Evolutionary conservation across 2,888 invertebrate species (phyloP).

Genomic region (Idaea aversata): DNA sequence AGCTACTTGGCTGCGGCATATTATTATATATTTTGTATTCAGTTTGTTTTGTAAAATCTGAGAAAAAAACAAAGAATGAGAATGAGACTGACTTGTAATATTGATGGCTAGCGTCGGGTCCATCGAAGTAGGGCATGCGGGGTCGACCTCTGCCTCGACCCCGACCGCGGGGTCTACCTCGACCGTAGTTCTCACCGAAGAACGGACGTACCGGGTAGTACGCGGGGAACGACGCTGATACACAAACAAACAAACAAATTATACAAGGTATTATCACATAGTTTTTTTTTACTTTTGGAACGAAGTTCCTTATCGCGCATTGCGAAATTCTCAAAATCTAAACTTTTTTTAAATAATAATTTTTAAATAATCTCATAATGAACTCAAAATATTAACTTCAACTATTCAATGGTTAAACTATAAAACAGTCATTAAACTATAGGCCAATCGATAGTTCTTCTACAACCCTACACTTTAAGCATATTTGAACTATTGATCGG

Average conservation of each 20-base stretch:
- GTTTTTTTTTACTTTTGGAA: too few relatives aligned
- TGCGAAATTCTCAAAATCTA: too few relatives aligned
- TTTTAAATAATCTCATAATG: neutral
- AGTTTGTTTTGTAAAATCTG: too few relatives aligned
- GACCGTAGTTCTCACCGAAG: conserved; percentile 40
- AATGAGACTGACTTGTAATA: conserved; percentile 55
- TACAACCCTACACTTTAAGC: conserved; percentile 4
- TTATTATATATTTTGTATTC: too few relatives aligned
- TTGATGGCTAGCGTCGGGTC: conserved; percentile 64
- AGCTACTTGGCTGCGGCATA: too few relatives aligned
- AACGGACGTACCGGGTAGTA: conserved; percentile 42
- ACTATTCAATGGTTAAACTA: neutral
- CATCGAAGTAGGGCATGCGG: conserved; percentile 68
- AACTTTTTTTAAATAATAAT: too few relatives aligned
- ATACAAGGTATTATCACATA: conserved; percentile 20
- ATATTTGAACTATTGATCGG: conserved; percentile 26
- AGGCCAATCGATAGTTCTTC: conserved; percentile 26
- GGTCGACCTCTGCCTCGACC: conserved; percentile 40
- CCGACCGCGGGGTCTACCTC: conserved; percentile 39
- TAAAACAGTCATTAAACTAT: conserved; percentile 1
- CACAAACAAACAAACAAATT: conserved; percentile 39
- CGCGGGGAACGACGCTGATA: conserved; percentile 24
- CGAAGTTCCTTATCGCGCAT: too few relatives aligned
- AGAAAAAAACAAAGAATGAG: neutral
- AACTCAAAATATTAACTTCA: neutral